Evolutionary conservation across 1,140 invertebrate species (phyloP), one percentile per base, ranked within the genome.

Genomic region (Drosophila yakuba): DNA sequence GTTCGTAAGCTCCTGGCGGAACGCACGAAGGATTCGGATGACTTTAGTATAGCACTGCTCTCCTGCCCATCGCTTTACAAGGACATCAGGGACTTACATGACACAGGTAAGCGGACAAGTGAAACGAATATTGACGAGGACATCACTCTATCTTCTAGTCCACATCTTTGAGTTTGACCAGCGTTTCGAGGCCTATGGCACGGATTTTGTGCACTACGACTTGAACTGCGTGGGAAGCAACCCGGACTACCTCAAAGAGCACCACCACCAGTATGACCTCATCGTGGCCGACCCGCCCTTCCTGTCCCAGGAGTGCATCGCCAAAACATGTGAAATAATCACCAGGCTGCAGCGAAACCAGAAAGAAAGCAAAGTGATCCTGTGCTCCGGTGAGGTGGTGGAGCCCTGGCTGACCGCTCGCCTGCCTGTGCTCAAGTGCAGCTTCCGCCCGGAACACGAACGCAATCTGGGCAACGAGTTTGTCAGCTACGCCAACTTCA

Each of bases 241-340:
- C n/a, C 35, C 54, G 1, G 93, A 95, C 51, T 86, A 99, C 12
- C 94, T 96, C 0, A 72, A 92, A 62, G 93, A 96, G 0, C 93
- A 95, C 32, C 72, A 93, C 14, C 93, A 93, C 47, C 91, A 92
- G 23, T 99, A 96, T 93, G 97, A 98, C 92, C 80, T 99, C 15
- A 96, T 99, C 3, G 94, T 99, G 57, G 97, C 96, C 0, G 98
- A 99, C 94, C 98, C 98, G 11, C 98, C 98, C 11, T 99, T 98
- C 93, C 93, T 99, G 6, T 97, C 97, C 0, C 96, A 98, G 77
- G 98, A 99, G 93, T 99, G 98, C 93, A 94, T 99, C 15, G 94
- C 94, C 3, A 98, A 98, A 93, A 96, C 95, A 25, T 94, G 97
- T 0, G 91, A 94, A 43, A 98, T 98, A 1, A 95, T 98, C 5